These are phyloP conservation scores for Kryptopterus vitreolus DNA, from an alignment of 2,797 vertebrate species.

Conservation along the genomic window DNA sequence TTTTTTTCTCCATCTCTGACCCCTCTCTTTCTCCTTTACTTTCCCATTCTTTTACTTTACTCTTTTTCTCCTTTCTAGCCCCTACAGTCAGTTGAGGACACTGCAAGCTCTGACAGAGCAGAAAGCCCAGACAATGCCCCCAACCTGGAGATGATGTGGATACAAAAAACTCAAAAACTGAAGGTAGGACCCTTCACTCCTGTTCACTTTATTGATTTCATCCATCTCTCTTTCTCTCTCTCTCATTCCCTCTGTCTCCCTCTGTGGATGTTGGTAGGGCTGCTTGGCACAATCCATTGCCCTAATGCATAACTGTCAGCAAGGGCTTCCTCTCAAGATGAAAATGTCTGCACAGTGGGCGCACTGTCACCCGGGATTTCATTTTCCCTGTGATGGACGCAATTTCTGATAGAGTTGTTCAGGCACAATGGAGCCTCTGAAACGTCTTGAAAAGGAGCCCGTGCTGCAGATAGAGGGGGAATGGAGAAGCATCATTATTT, in stretches of 20 bases:
- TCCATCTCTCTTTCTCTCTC: constrained; percentile 42
- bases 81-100: constrained; percentile 34
- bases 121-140: constrained; percentile 50
- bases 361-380: constrained; percentile 54
- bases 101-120: constrained; percentile 28
- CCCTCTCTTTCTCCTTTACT: not conserved
- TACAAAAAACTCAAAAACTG: constrained; percentile 70
- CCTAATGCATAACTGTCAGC: constrained; percentile 50
- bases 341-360: constrained; percentile 56
- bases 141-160: constrained; percentile 66
- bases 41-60: not conserved
- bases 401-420: constrained; percentile 60
- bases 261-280: constrained; percentile 50
- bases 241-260: constrained; percentile 31
- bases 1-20: not conserved
- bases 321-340: constrained; percentile 55
- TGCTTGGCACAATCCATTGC: constrained; percentile 55
- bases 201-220: constrained; percentile 56
- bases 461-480: constrained; percentile 55
- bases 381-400: constrained; percentile 61
- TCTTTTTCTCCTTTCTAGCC: constrained; percentile 18
- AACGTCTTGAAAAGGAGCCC: constrained; percentile 60
- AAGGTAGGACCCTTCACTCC: constrained; percentile 64
- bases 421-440: constrained; percentile 59
- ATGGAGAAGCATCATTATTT: constrained; percentile 72